A percentile compares a stretch with the other conserved stretches of the same genome.
Conservation (phyloP, 2,113 vertebrate species). For the Passer montanus region DNA sequence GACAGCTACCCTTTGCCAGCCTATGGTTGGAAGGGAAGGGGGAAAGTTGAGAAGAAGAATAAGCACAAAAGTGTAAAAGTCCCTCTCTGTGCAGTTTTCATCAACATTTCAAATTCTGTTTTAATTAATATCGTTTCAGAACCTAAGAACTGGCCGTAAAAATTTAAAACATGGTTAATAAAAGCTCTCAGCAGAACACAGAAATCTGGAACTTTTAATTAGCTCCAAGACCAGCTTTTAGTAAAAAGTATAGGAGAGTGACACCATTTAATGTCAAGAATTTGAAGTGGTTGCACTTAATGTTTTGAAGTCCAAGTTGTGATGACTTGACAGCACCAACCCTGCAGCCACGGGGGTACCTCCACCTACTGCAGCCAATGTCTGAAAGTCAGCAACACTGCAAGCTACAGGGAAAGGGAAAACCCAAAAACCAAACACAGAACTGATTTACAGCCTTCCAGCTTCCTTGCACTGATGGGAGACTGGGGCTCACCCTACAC, state of each 20-base stretch:
- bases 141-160: background rate
- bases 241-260: background rate
- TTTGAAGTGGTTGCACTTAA: background rate
- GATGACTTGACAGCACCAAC: background rate
- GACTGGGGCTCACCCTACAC: background rate
- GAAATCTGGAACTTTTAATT: background rate
- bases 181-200: background rate
- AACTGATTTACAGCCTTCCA: background rate
- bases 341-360: background rate
- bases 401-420: background rate
- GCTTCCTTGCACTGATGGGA: background rate
- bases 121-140: background rate
- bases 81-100: background rate
- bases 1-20: background rate
- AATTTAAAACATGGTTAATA: background rate
- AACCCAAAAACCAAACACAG: background rate
- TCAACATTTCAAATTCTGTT: background rate
- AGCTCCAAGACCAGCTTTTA: background rate
- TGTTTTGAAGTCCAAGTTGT: background rate
- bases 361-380: fast-evolving
- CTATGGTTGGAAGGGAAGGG: fast-evolving
- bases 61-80: background rate
- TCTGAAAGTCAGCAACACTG: background rate
- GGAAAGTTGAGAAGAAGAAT: background rate
- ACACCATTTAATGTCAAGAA: background rate